These are phyloP conservation scores for Notolabrus celidotus DNA, from an alignment of 2,797 vertebrate species.

Conservation along the genomic window DNA sequence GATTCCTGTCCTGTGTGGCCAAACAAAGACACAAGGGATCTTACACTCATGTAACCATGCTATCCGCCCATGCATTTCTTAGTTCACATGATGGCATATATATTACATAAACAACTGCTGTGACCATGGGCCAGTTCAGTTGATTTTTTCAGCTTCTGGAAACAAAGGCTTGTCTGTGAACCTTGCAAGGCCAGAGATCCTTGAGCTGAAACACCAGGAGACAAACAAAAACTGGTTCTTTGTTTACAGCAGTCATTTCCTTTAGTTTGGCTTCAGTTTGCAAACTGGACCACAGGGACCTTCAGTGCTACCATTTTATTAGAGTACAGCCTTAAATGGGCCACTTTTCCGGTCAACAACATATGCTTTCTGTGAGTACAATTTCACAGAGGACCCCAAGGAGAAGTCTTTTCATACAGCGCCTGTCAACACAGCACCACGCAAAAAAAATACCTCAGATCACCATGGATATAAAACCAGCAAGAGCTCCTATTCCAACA, in stretches of 20 bases:
- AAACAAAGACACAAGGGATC: conserved; percentile 73
- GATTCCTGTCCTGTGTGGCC: conserved; percentile 57
- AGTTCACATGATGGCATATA: conserved; percentile 75
- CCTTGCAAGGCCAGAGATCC: conserved; percentile 63
- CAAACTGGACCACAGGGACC: conserved; percentile 59
- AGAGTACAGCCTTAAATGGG: conserved; percentile 48
- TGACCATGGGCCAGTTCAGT: conserved; percentile 63
- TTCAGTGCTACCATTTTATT: conserved; percentile 72
- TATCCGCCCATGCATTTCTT: conserved; percentile 77
- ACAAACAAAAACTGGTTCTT: conserved; percentile 76
- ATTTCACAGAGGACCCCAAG: conserved; percentile 28
- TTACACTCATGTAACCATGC: conserved; percentile 67
- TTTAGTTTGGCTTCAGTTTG: conserved; percentile 68
- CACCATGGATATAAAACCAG: conserved; percentile 49
- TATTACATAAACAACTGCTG: conserved; percentile 77
- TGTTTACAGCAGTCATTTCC: conserved; percentile 78
- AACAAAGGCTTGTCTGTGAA: conserved; percentile 78
- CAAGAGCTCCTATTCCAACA: conserved; percentile 51
- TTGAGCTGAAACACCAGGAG: conserved; percentile 58
- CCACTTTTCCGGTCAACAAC: conserved; percentile 44
- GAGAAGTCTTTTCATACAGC: conserved; percentile 40
- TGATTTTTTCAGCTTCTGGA: conserved; percentile 58
- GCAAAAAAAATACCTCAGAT: conserved; percentile 41
- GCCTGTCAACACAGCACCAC: conserved; percentile 58
- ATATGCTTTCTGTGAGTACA: conserved; percentile 41